Conservation (phyloP, 1,140 invertebrate species). For the Drosophila lini region DNA sequence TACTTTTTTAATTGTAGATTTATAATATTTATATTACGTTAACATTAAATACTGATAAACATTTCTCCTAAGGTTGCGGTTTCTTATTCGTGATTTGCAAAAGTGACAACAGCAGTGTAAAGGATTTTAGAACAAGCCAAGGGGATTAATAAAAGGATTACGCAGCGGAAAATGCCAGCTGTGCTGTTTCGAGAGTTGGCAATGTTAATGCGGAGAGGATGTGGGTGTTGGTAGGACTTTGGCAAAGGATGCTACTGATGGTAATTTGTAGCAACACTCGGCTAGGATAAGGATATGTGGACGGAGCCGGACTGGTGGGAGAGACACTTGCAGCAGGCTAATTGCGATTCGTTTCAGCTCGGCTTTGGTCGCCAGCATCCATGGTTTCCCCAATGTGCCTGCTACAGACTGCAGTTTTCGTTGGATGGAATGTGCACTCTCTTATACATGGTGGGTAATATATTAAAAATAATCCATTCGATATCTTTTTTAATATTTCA, state of each 20-base stretch:
- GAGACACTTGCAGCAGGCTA: constrained; percentile 63
- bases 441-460: constrained; percentile 65
- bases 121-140: constrained; percentile 77
- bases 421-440: constrained; percentile 9
- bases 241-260: constrained; percentile 57
- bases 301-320: constrained; percentile 2
- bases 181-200: constrained; percentile 68
- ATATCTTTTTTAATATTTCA: constrained; percentile 80
- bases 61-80: constrained; percentile 41
- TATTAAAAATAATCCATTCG: constrained; percentile 80
- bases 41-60: neutral
- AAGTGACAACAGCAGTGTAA: constrained; percentile 81
- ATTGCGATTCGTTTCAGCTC: constrained; percentile 63
- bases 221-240: constrained; percentile 16
- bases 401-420: constrained; percentile 60
- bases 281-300: constrained; percentile 44
- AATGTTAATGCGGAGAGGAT: constrained; percentile 53
- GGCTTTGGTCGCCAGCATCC: constrained; percentile 34
- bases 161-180: constrained; percentile 81
- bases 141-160: constrained; percentile 82
- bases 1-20: neutral
- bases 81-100: constrained; percentile 73
- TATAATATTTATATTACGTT: neutral
- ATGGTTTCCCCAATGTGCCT: constrained; percentile 24
- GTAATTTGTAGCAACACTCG: constrained; percentile 73